Conservation (phyloP, 2,113 vertebrate genomes). For the Oplegnathus fasciatus region DNA sequence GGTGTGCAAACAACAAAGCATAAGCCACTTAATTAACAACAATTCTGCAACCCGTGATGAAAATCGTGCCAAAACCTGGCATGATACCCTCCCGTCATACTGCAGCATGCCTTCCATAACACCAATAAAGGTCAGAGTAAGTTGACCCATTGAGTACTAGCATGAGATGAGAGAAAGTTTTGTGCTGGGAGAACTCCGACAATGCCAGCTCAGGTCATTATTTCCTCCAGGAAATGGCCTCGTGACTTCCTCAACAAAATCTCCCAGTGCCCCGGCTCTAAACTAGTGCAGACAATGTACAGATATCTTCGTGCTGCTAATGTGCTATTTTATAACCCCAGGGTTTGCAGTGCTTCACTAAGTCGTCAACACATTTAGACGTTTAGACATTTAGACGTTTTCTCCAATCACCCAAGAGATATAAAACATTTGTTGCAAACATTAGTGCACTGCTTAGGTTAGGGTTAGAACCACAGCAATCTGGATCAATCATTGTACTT, state of each 20-base stretch:
- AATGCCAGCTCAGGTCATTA: not conserved
- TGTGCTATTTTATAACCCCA: not conserved
- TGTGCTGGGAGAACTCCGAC: not conserved
- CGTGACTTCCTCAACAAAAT: slow-evolving; percentile 4
- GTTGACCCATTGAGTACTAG: not conserved
- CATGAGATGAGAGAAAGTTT: not conserved
- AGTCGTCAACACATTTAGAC: not conserved
- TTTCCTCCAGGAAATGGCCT: slow-evolving; percentile 14
- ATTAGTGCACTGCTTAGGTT: not conserved
- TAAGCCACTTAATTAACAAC: not conserved
- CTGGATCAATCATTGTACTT: not conserved
- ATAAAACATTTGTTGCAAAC: not conserved
- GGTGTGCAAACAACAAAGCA: not conserved
- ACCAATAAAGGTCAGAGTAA: slow-evolving; percentile 9
- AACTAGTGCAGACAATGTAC: not conserved
- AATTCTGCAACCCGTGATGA: not conserved
- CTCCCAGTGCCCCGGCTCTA: not conserved
- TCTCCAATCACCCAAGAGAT: too few species aligned
- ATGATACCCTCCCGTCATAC: not conserved
- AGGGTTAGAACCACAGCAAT: not conserved
- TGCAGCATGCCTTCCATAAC: not conserved
- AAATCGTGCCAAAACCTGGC: not conserved
- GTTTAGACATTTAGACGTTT: not conserved
- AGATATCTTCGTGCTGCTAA: not conserved
- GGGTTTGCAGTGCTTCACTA: not conserved